phyloP scores from a whole-genome alignment of 2,888 invertebrate genomes.

The Meiosimyza platycephala region DNA sequence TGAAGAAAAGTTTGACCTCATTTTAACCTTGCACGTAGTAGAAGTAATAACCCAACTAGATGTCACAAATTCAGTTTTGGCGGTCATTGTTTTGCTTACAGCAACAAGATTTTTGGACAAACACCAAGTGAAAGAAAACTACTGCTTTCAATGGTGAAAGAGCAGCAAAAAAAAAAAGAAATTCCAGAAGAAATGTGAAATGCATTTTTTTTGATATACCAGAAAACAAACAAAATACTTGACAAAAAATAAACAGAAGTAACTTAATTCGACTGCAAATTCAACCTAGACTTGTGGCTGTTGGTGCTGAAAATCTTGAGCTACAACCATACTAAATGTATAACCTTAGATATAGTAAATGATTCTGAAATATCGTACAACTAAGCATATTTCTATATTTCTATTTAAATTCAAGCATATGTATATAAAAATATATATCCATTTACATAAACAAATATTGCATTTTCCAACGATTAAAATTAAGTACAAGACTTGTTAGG shows the following conservation, averaged over 20 bases:
- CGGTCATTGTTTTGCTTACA: slow-evolving; percentile 39
- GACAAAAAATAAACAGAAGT: neutral
- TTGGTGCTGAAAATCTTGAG: too few species aligned
- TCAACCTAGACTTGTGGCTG: too few species aligned
- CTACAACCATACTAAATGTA: too few species aligned
- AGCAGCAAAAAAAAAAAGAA: neutral
- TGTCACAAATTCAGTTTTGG: slow-evolving; percentile 15
- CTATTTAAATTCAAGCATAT: too few species aligned
- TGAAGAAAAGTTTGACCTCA: slow-evolving; percentile 45
- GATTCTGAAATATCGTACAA: too few species aligned
- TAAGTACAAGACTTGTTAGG: too few species aligned
- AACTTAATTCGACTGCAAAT: neutral
- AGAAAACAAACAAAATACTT: too few species aligned
- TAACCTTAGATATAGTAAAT: too few species aligned
- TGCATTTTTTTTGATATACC: neutral
- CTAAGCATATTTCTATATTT: too few species aligned
- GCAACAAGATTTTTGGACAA: slow-evolving; percentile 35
- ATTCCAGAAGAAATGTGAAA: neutral
- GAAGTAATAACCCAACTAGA: slow-evolving; percentile 18
- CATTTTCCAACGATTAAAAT: too few species aligned
- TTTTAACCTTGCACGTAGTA: slow-evolving; percentile 38
- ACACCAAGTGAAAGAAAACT: neutral
- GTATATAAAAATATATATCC: too few species aligned
- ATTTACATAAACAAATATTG: too few species aligned
- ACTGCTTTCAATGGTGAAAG: neutral